Evolutionary conservation across 1,140 invertebrate genomes (phyloP).

Genomic region (Medauroidea extradentata): DNA sequence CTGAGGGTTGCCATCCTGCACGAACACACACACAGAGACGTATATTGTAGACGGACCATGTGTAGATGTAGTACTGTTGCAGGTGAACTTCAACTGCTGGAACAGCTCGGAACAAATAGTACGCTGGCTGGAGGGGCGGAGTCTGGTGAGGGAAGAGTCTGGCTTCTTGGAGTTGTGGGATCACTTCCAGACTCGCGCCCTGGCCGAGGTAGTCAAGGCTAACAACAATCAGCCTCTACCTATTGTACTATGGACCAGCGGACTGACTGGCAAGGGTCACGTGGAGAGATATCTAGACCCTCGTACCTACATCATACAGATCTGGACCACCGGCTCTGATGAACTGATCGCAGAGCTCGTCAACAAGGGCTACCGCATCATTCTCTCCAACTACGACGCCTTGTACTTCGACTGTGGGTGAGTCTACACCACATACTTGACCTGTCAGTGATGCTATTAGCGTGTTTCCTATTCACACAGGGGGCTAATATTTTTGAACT

Average conservation of each 20-base stretch:
- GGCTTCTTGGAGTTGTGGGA: slow-evolving; percentile 73
- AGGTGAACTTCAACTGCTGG: slow-evolving; percentile 64
- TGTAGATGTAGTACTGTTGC: too few species aligned
- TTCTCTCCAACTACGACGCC: slow-evolving; percentile 81
- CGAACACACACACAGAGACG: too few species aligned
- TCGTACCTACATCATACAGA: slow-evolving; percentile 70
- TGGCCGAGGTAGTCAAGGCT: slow-evolving; percentile 49
- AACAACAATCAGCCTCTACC: slow-evolving; percentile 49
- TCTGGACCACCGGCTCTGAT: slow-evolving; percentile 69
- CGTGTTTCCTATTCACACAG: too few species aligned
- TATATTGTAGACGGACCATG: too few species aligned
- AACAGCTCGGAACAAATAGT: slow-evolving; percentile 61
- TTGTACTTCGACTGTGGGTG: slow-evolving; percentile 81
- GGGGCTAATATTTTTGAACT: too few species aligned
- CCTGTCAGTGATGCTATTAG: not conserved
- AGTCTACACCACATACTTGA: slow-evolving; percentile 27
- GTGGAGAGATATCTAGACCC: slow-evolving; percentile 64
- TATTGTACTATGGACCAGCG: slow-evolving; percentile 78
- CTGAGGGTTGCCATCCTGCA: too few species aligned
- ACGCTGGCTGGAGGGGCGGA: slow-evolving; percentile 65
- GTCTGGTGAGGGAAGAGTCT: slow-evolving; percentile 47
- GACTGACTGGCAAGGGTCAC: slow-evolving; percentile 61
- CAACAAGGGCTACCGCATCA: slow-evolving; percentile 63
- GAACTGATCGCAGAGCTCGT: slow-evolving; percentile 58
- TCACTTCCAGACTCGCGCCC: slow-evolving; percentile 64